Base-by-base conservation (phyloP, 2,797 vertebrate species). In the Erethizon dorsatum region DNA sequence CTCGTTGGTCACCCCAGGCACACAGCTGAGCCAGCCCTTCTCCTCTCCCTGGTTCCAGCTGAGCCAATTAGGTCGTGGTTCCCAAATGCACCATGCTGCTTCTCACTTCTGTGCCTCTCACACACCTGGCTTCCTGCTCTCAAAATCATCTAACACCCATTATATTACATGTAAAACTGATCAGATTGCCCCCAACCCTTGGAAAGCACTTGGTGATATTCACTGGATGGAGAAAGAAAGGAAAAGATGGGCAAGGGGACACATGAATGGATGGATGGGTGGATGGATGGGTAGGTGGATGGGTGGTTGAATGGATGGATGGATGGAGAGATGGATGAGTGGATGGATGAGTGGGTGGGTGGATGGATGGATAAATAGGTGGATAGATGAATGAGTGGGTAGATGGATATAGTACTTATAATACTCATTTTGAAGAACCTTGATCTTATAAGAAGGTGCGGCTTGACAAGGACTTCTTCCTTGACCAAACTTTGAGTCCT, bases 1-100 rank as follows among this genome's bases (percentile, higher is more conserved):
- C 78, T 85, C 57, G 67, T 75, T 54, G 57, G 78, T 92, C 52
- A 92, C 63, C 52, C 33, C 33, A 22, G 84, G 83, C 61, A 93
- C 57, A 84, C 52, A 54, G n/a, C 65, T 75, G 83, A 91, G 47
- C 63, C 24, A 61, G 33, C 31, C 56, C 47, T 82, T 57, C 31
- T 65, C 33, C 37, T 67, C 18, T n/a, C 47, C 28, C 28, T 54
- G 61, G 45, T 54, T 91, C 41, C 20, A 77, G 59, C 6, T 61
- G 37, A 69, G 52, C 12, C 20, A 50, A 92, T 56, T n/a, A 63
- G 67, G 45, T 95, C 65, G 17, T 5, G 24, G 59, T 85, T 83
- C 56, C 52, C 88, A 50, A 59, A 56, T 0, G 5, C 7, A 56
- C 22, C 50, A 8, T 9, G 11, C 33, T 18, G 17, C 33, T 83